Evolutionary conservation across 2,113 vertebrate species (phyloP), one percentile per base, ranked within the genome.

Genomic region (Hypomesus transpacificus): DNA sequence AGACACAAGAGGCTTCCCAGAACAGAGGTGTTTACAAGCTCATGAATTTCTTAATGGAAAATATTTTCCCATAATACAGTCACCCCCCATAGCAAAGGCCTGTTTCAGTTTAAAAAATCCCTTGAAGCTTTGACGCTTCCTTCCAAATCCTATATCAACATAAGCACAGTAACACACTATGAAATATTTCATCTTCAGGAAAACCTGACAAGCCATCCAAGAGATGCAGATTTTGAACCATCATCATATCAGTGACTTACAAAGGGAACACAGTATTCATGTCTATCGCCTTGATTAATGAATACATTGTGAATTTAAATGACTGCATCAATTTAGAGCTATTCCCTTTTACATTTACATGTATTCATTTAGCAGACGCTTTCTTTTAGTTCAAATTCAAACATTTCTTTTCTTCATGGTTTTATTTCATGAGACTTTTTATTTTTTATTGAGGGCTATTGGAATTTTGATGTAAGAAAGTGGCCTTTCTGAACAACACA

Each of bases 1-100:
- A 85, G 82, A 82, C 82, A 78, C 79, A 82, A 86, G 81, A 56
- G 24, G 71, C 86, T 87, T 84, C 80, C 80, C 84, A 85, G 79
- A 85, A 85, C 71, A 61, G 69, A 86, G 84, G 74, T 88, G 86
- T 89, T 90, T 88, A 90, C 87, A 87, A 85, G 88, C 85, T 84
- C 81, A 86, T 86, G 83, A 90, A 86, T 85, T 85, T 89, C 86
- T 87, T 83, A 84, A 89, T 86, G 90, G 89, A 91, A 91, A 90
- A 87, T 88, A 89, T 86, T 88, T 77, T 28, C 82, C 81, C 82
- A 83, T 76, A 84, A 86, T 80, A 86, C 82, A 83, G 84, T 76
- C 85, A 46, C 77, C 79, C 78, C 57, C 80, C 84, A 82, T 76
- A 82, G 82, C 80, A 72, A 81, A 75, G 79, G 70, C 70, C 67